A percentile compares a stretch with the other conserved stretches of the same genome.
These are phyloP conservation scores for Hydropsyche betteni DNA, from an alignment of 2,888 invertebrate species.

Conservation along the genomic window DNA sequence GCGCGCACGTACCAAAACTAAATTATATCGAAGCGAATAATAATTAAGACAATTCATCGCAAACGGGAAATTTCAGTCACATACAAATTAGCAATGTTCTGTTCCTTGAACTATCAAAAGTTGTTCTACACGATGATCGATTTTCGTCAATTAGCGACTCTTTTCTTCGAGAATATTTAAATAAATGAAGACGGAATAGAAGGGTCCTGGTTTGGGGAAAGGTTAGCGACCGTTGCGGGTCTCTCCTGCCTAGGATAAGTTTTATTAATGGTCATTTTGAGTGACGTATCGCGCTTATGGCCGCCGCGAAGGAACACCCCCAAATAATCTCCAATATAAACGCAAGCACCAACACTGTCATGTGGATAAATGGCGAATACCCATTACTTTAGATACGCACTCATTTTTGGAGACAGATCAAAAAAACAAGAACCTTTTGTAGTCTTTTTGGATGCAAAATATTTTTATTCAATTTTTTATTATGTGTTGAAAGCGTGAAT, in stretches of 20 bases:
- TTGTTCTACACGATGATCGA: not conserved
- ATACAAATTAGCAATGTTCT: too few relatives aligned
- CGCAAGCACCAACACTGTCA: constrained; percentile 30
- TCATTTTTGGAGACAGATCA: too few relatives aligned
- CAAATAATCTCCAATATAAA: constrained; percentile 48
- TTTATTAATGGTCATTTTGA: constrained; percentile 48
- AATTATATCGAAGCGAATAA: too few relatives aligned
- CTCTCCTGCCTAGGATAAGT: constrained; percentile 38
- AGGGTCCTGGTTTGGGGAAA: not conserved
- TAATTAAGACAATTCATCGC: too few relatives aligned
- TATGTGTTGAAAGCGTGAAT: too few relatives aligned
- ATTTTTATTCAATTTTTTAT: too few relatives aligned
- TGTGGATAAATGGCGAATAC: constrained; percentile 16
- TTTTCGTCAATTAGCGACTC: constrained; percentile 22
- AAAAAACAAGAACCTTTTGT: too few relatives aligned
- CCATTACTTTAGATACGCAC: not conserved
- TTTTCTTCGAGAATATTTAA: constrained; percentile 42
- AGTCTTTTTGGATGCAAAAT: too few relatives aligned
- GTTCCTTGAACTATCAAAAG: too few relatives aligned
- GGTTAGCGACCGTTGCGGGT: constrained; percentile 16
- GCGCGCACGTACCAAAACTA: too few relatives aligned
- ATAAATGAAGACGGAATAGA: constrained; percentile 33
- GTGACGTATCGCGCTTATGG: constrained; percentile 45
- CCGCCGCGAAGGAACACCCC: constrained; percentile 40
- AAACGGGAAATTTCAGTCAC: too few relatives aligned